Conservation (phyloP, 2,113 vertebrate genomes). For the Oxygymnocypris stewartii region DNA sequence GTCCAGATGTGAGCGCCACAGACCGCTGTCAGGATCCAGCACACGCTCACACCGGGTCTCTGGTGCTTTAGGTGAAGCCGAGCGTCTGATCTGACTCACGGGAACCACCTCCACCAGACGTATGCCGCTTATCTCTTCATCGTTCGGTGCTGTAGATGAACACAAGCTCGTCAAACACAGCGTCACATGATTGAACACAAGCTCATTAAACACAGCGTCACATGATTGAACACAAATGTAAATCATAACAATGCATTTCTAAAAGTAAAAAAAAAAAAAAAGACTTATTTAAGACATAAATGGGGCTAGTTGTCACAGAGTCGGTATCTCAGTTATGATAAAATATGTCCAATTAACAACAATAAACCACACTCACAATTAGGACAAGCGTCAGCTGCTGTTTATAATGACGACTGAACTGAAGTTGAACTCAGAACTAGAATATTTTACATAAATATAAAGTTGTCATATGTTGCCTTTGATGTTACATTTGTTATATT, state of each 20-base stretch:
- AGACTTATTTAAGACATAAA: neutral
- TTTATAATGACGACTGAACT: neutral
- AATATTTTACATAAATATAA: neutral
- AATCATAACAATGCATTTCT: too few relatives aligned
- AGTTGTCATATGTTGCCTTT: neutral
- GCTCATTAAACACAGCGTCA: neutral
- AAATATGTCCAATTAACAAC: neutral
- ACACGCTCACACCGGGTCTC: slow-evolving; percentile 58
- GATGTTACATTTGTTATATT: neutral
- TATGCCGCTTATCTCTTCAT: slow-evolving; percentile 58
- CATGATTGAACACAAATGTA: neutral
- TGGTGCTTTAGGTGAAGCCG: slow-evolving; percentile 56
- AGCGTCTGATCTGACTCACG: slow-evolving; percentile 64
- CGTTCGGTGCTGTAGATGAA: slow-evolving; percentile 56
- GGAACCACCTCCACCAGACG: slow-evolving; percentile 68
- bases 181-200: neutral
- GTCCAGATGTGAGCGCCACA: slow-evolving; percentile 77
- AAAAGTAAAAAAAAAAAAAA: too few relatives aligned
- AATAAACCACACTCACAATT: neutral
- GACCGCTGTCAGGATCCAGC: slow-evolving; percentile 46
- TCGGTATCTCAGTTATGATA: neutral
- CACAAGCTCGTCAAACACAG: neutral
- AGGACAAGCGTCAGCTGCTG: neutral
- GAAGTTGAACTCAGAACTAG: neutral
- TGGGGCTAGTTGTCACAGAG: neutral